These are phyloP conservation scores for Anguilla marmorata DNA, from an alignment of 2,797 vertebrate genomes.

Conservation along the genomic window DNA sequence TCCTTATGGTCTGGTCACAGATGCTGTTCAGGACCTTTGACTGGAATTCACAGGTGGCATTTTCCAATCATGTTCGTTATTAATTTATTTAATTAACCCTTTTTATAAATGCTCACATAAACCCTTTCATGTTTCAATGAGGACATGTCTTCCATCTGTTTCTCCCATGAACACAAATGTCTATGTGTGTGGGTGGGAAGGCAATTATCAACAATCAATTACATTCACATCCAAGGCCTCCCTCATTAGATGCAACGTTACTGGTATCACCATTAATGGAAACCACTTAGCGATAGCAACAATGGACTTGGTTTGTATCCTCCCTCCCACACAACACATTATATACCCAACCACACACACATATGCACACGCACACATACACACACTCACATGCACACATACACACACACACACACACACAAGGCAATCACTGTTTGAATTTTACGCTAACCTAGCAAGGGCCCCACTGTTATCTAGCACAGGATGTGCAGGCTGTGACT, in stretches of 20 bases:
- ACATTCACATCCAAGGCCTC: not conserved
- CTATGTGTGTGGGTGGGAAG: conserved; percentile 26
- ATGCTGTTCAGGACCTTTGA: conserved; percentile 89
- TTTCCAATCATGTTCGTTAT: not conserved
- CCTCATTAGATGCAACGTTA: conserved; percentile 34
- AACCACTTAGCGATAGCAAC: conserved; percentile 25
- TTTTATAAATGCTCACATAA: no score
- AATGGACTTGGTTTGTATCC: not conserved
- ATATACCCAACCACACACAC: not conserved
- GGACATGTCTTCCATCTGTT: no score
- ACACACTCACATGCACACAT: not conserved
- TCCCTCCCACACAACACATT: not conserved
- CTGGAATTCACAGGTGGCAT: conserved; percentile 59
- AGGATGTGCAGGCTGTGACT: not conserved
- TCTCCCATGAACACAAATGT: not conserved
- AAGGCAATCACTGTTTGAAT: not conserved
- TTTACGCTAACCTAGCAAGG: not conserved
- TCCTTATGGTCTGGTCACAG: conserved; percentile 89
- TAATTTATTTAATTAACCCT: no score
- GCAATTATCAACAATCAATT: not conserved
- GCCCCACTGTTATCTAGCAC: not conserved
- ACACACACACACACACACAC: not conserved
- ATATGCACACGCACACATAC: not conserved
- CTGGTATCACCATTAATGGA: conserved; percentile 46
- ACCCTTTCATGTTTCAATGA: no score